Evolutionary conservation across 2,888 invertebrate genomes (phyloP).

Genomic region (Trissonchulus latispiculum): DNA sequence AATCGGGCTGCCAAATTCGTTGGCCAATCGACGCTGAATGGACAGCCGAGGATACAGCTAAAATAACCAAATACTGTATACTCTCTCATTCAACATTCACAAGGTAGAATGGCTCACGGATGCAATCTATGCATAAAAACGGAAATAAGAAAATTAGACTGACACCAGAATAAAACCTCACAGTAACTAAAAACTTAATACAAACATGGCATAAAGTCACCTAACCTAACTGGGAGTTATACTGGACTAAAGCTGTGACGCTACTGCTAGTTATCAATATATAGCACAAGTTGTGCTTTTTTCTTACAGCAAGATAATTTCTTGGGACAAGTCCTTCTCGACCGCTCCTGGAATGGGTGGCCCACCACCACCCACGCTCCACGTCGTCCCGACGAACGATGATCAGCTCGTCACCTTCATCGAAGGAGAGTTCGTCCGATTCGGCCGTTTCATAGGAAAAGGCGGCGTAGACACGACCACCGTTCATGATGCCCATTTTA

Average conservation of each 20-base stretch:
- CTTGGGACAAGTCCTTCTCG: conserved; percentile 77
- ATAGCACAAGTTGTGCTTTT: not conserved
- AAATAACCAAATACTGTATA: conserved; percentile 30
- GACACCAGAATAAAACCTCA: not conserved
- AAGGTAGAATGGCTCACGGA: not conserved
- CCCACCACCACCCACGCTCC: conserved; percentile 47
- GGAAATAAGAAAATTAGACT: not conserved
- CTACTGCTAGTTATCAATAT: too few species aligned
- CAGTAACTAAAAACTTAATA: too few species aligned
- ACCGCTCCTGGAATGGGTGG: conserved; percentile 28
- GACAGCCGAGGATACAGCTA: conserved; percentile 52
- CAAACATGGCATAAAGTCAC: too few species aligned
- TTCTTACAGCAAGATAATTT: conserved; percentile 67
- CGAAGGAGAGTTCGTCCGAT: conserved; percentile 78
- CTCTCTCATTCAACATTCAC: not conserved
- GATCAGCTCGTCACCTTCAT: conserved; percentile 69
- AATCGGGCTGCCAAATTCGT: not conserved
- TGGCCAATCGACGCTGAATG: conserved; percentile 22
- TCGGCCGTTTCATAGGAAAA: conserved; percentile 86
- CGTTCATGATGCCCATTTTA: conserved; percentile 86
- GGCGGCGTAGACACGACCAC: conserved; percentile 80
- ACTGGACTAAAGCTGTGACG: too few species aligned
- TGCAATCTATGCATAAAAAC: not conserved
- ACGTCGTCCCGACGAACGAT: conserved; percentile 85
- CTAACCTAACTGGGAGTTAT: too few species aligned